Evolutionary conservation across 2,113 vertebrate species (phyloP).

Genomic region (Gavialis gangeticus): DNA sequence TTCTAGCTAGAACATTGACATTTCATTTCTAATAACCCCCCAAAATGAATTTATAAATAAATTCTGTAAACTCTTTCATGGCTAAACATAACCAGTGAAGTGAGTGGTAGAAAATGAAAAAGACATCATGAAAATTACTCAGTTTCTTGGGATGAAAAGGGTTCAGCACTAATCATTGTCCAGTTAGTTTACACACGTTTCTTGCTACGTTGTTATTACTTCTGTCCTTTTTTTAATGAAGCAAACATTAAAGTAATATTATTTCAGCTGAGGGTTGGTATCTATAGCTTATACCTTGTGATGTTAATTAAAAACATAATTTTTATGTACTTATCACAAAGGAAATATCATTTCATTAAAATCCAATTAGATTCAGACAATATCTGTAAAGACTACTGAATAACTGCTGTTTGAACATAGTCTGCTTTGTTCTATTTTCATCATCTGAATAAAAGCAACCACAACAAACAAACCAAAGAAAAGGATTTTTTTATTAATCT

Average conservation of each 20-base stretch:
- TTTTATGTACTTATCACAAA: constrained; percentile 97
- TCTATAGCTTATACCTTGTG: constrained; percentile 87
- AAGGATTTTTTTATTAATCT: constrained; percentile 80
- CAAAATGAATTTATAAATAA: constrained; percentile 27
- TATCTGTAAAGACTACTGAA: constrained; percentile 85
- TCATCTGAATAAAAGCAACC: constrained; percentile 91
- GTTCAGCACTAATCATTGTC: constrained; percentile 62
- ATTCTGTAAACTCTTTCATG: constrained; percentile 55
- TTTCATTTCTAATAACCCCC: not conserved
- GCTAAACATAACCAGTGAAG: constrained; percentile 21
- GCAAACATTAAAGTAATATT: constrained; percentile 90
- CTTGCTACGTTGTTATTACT: constrained; percentile 72
- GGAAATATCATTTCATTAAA: constrained; percentile 99
- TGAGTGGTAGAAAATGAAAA: constrained; percentile 47
- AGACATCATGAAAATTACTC: not conserved
- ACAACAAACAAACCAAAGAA: constrained; percentile 87
- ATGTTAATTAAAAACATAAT: constrained; percentile 98
- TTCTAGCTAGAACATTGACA: constrained; percentile 4
- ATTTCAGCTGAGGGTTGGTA: constrained; percentile 88
- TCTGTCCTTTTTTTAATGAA: constrained; percentile 85
- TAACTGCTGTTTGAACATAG: constrained; percentile 92
- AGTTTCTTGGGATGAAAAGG: constrained; percentile 58
- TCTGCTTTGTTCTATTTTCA: constrained; percentile 95
- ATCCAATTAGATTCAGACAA: constrained; percentile 96
- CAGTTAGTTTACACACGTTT: constrained; percentile 73